These are phyloP conservation scores for Pseudomyrmex pallidus DNA, from an alignment of 1,140 invertebrate genomes.

Conservation along the genomic window DNA sequence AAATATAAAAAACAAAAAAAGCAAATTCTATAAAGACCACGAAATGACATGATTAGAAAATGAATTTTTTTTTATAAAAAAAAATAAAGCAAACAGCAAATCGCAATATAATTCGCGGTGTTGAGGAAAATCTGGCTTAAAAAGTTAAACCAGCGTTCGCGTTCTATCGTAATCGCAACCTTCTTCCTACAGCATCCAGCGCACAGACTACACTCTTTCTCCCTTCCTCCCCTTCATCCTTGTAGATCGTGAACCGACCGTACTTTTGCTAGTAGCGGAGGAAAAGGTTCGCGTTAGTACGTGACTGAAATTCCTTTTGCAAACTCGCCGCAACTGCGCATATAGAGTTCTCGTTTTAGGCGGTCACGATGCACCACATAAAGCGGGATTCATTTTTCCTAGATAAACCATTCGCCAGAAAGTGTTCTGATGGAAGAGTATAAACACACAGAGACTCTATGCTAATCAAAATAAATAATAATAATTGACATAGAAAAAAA, in stretches of 20 bases:
- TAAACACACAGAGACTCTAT: neutral
- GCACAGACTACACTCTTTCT: constrained; percentile 38
- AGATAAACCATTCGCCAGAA: constrained; percentile 31
- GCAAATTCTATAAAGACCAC: no score
- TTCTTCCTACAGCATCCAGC: constrained; percentile 50
- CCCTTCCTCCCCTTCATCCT: neutral
- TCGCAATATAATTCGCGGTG: neutral
- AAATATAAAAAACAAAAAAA: neutral
- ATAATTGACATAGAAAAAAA: neutral
- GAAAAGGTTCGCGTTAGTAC: constrained; percentile 39
- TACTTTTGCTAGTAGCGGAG: constrained; percentile 36
- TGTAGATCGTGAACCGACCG: constrained; percentile 31
- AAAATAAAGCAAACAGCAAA: neutral
- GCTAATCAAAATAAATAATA: neutral
- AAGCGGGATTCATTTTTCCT: constrained; percentile 44
- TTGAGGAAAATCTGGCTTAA: constrained; percentile 7
- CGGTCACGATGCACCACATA: constrained; percentile 18
- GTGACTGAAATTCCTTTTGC: constrained; percentile 63
- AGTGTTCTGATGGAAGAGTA: constrained; percentile 9
- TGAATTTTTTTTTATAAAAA: no score
- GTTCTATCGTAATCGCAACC: constrained; percentile 23
- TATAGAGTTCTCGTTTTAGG: constrained; percentile 36
- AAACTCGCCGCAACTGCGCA: constrained; percentile 42
- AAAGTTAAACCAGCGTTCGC: neutral
- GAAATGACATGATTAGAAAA: neutral